Percentiles rank a stretch among this genome's conserved stretches.
phyloP scores from a whole-genome alignment of 2,888 invertebrate genomes.

The Mactromeris polynyma region DNA sequence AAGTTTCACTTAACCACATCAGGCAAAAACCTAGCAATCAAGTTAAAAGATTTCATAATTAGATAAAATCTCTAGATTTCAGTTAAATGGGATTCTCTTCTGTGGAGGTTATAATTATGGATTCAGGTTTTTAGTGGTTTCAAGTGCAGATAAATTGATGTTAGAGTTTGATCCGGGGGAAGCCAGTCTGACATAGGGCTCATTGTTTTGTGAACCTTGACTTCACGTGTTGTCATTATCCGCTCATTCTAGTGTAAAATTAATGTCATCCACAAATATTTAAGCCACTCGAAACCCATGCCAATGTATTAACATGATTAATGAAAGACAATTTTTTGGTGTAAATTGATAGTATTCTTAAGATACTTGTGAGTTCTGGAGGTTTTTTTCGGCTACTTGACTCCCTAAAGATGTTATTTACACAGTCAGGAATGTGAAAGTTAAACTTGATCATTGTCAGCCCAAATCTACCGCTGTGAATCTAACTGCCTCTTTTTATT shows the following conservation, averaged over 20 bases:
- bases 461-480: background rate
- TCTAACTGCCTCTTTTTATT: background rate
- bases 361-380: background rate
- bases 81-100: background rate
- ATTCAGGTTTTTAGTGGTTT: background rate
- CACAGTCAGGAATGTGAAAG: background rate
- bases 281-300: background rate
- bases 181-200: background rate
- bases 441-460: constrained; percentile 15
- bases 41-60: background rate
- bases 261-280: constrained; percentile 1
- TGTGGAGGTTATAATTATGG: background rate
- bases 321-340: background rate
- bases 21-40: background rate
- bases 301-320: constrained; percentile 12
- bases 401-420: constrained; percentile 9
- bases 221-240: background rate
- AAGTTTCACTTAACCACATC: background rate
- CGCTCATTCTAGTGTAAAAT: background rate
- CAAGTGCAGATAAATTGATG: constrained; percentile 12
- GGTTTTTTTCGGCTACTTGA: constrained; percentile 7
- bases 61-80: background rate
- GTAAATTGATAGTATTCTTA: background rate
- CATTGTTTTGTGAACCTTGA: background rate
- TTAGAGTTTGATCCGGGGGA: background rate